Evolutionary conservation across 1,140 invertebrate genomes (phyloP).

Genomic region (Hylaeus anthracinus): DNA sequence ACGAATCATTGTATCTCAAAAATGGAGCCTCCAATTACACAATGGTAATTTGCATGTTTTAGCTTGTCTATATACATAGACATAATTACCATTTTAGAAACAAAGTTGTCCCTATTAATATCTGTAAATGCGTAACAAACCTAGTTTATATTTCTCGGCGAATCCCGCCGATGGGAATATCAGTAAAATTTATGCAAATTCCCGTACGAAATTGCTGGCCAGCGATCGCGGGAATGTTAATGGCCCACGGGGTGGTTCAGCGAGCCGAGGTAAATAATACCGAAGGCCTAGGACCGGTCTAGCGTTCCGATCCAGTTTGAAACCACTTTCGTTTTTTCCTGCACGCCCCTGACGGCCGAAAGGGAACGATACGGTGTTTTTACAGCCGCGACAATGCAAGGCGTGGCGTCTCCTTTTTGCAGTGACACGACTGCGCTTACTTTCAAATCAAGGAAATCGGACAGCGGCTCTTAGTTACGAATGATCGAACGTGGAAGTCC

Average conservation of each 20-base stretch:
- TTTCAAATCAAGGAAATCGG: constrained; percentile 6
- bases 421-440: background rate
- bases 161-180: background rate
- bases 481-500: too few relatives aligned
- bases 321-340: constrained; percentile 61
- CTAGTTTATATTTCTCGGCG: constrained; percentile 23
- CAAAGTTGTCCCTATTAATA: too few relatives aligned
- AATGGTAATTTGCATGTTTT: too few relatives aligned
- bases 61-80: too few relatives aligned
- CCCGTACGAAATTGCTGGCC: constrained; percentile 33
- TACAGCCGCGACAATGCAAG: constrained; percentile 31
- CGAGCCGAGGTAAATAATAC: constrained; percentile 44
- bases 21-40: too few relatives aligned
- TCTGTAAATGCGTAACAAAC: too few relatives aligned
- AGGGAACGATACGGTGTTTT: constrained; percentile 38
- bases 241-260: constrained; percentile 21
- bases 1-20: too few relatives aligned
- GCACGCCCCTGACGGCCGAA: background rate
- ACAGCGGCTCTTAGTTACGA: background rate
- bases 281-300: constrained; percentile 46
- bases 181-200: constrained; percentile 51
- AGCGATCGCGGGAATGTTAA: constrained; percentile 60
- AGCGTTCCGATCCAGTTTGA: constrained; percentile 48
- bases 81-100: too few relatives aligned
- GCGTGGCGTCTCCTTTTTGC: constrained; percentile 29